Base-by-base conservation (phyloP, 2,113 vertebrate genomes). In the Chinchilla lanigera region DNA sequence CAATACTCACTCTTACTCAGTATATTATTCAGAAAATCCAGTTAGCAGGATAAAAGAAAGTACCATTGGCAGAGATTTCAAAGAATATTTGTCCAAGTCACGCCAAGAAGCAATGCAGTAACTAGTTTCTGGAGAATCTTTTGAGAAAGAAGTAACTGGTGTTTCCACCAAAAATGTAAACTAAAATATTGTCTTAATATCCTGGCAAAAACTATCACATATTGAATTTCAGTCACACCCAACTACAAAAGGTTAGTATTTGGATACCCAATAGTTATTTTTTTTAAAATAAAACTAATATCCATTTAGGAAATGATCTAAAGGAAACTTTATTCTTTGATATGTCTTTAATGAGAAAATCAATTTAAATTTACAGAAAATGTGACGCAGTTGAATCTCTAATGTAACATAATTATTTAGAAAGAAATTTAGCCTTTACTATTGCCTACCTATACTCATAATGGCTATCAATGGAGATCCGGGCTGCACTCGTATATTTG, bases 31-130 rank as follows among this genome's bases (percentile, higher is more conserved):
- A 96, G 52, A 50, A 56, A 94, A 56, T 67, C 38, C n/a, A 95
- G 30, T 16, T 47, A 44, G 69, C 58, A 85, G 0, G 92, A 94
- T 41, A 65, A 96, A 87, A 17, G 33, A 41, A 60, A 80, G 4
- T 82, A 94, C 12, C 33, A 73, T 90, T 97, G 90, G 63, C 86
- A 87, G 8, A 83, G 58, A 93, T 47, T 78, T 97, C 82, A 97
- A 97, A 97, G 38, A 35, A 56, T 94, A 65, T 90, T 96, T 94
- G 58, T 92, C 38, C 77, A 86, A 98, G 86, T 73, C 94, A 86
- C 35, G 41, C 38, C 69, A 73, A 85, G 56, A 63, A 77, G 41
- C 20, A 90, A 94, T 65, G 8, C 14, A 89, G 22, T 89, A 73
- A 82, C 47, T 63, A 86, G 1, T 85, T 92, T 78, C 82, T 82